Evolutionary conservation across 2,113 vertebrate genomes (phyloP).

Genomic region (Sitta europaea): DNA sequence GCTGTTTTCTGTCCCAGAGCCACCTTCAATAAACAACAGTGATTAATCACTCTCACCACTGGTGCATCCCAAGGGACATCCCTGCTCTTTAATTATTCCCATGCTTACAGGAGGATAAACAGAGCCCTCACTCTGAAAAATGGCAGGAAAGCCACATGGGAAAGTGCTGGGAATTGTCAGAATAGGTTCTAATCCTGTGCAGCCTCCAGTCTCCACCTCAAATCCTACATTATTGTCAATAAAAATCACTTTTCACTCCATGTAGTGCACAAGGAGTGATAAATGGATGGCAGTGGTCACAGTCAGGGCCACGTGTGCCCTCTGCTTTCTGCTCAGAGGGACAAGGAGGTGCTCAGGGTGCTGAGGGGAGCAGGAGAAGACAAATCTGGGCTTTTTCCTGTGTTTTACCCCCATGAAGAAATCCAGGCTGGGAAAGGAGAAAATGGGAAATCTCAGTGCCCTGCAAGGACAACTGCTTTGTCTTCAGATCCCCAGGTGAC

Average conservation of each 20-base stretch:
- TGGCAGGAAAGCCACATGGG: neutral
- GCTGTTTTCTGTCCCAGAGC: neutral
- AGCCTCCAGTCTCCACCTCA: neutral
- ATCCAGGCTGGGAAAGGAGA: neutral
- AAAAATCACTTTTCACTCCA: neutral
- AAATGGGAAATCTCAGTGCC: neutral
- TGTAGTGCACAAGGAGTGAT: neutral
- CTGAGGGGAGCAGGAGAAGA: neutral
- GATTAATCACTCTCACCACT: neutral
- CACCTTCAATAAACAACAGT: neutral
- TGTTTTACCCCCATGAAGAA: neutral
- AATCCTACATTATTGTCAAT: neutral
- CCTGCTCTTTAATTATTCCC: neutral
- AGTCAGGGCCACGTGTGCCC: neutral
- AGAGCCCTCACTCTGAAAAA: neutral
- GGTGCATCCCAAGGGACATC: neutral
- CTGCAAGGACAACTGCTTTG: neutral
- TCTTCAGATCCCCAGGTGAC: neutral
- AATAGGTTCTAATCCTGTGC: neutral
- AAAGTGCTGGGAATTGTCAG: neutral
- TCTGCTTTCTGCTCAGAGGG: neutral
- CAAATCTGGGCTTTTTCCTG: neutral
- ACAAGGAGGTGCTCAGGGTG: accelerated
- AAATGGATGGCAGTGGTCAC: neutral
- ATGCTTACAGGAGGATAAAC: neutral